Base-by-base conservation (phyloP, 2,113 vertebrate species). In the Apteryx owenii region DNA sequence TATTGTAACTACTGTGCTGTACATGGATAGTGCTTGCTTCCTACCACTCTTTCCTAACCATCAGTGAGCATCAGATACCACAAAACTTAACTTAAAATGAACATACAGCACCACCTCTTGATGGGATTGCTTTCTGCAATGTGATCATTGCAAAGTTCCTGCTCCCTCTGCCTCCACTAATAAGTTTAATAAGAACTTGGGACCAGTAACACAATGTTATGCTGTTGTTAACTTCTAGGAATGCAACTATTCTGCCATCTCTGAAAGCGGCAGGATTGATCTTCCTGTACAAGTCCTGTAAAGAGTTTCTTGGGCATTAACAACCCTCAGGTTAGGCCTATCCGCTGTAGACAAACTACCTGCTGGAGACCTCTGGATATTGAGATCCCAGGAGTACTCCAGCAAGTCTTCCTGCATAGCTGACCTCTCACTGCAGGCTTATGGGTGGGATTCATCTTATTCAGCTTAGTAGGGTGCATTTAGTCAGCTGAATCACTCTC, bases 51-150 rank as follows among this genome's bases (percentile, higher is more conserved):
- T 19, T 28, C 22, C 48, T 51, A n/a, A 72, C 13, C 26, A 81
- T 33, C 61, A 4, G 28, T 22, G 25, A 81, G 61, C 38, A 29
- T 21, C 25, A 44, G 70, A 3, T 20, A 51, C 36, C 68, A 44
- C 40, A 77, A 60, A 46, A 16, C 26, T 44, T 65, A 31, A 23
- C 15, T 72, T 94, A 65, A 83, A 66, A 42, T 81, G 69, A 81
- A 70, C 1, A 1, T 29, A 48, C 54, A 97, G 93, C 94, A 87
- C 93, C 89, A 94, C 75, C 95, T 96, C 87, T 88, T 4, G 85
- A 85, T 95, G 71, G 71, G 58, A 94, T 77, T 69, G 75, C 29
- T 91, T 72, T 66, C 87, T 96, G 93, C 93, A 94, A 3, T 10
- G 51, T 2, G 1, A 54, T 75, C 10, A 0, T 31, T 68, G 23